Evolutionary conservation across 2,888 invertebrate genomes (phyloP).

Genomic region (Lutraria lutraria): DNA sequence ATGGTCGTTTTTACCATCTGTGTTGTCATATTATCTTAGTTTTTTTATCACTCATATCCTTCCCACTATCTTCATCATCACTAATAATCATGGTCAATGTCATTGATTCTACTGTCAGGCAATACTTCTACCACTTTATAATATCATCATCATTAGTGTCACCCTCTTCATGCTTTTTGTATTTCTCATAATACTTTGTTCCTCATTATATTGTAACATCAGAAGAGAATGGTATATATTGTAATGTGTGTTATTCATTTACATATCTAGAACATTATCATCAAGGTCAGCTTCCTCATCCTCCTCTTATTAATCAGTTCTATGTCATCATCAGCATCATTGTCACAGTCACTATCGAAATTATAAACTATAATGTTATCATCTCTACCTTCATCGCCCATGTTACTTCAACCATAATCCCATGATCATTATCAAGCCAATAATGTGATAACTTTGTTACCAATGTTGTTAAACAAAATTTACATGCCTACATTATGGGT

Average conservation of each 20-base stretch:
- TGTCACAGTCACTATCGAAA: background rate
- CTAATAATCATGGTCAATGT: background rate
- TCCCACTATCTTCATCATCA: no score
- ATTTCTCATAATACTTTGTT: background rate
- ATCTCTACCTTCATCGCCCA: background rate
- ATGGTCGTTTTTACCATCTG: no score
- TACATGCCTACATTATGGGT: background rate
- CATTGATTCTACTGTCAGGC: slow-evolving; percentile 22
- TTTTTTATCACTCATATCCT: no score
- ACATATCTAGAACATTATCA: no score
- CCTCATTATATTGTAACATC: background rate
- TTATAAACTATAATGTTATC: background rate
- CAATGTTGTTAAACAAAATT: background rate
- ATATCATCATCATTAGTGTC: slow-evolving; percentile 2
- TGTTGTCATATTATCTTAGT: no score
- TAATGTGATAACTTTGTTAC: background rate
- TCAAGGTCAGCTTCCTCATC: no score
- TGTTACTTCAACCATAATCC: background rate
- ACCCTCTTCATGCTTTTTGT: background rate
- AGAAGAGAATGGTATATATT: no score
- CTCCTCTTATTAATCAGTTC: background rate
- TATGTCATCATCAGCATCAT: background rate
- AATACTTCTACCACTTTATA: background rate
- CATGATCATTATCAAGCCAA: slow-evolving; percentile 5
- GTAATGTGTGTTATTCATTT: no score